Evolutionary conservation across 1,140 invertebrate genomes (phyloP).

Genomic region (Ectropis grisescens): DNA sequence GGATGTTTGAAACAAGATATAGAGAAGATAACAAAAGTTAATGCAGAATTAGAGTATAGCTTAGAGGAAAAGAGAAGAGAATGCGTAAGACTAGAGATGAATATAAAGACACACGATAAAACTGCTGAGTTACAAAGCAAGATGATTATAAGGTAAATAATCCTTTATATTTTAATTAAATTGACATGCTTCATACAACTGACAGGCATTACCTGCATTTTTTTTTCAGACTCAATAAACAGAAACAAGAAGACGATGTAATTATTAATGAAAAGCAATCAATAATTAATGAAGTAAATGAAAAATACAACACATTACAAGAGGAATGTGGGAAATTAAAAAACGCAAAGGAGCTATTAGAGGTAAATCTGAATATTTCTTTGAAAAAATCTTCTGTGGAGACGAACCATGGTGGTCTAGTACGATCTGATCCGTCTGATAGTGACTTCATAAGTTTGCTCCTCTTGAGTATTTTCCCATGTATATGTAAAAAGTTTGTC

Average conservation of each 20-base stretch:
- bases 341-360: slow-evolving; percentile 20
- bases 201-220: too few species aligned
- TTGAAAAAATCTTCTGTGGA: too few species aligned
- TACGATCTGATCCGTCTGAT: too few species aligned
- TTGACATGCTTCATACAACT: too few species aligned
- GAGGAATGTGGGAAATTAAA: slow-evolving; percentile 17
- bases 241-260: slow-evolving; percentile 27
- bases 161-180: background rate
- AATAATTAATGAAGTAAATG: slow-evolving; percentile 22
- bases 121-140: slow-evolving; percentile 48
- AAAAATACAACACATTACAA: slow-evolving; percentile 15
- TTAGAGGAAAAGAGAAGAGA: slow-evolving; percentile 33
- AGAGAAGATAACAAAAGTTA: slow-evolving; percentile 29
- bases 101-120: slow-evolving; percentile 54
- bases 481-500: too few species aligned
- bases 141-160: slow-evolving; percentile 43
- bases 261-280: slow-evolving; percentile 23
- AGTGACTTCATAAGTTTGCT: too few species aligned
- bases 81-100: slow-evolving; percentile 33
- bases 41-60: slow-evolving; percentile 25
- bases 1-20: slow-evolving; percentile 33
- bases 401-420: too few species aligned
- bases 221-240: slow-evolving; percentile 34
- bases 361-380: slow-evolving; percentile 31
- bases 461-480: too few species aligned